phyloP scores from a whole-genome alignment of 2,888 invertebrate species.

The Perithous albicinctus region DNA sequence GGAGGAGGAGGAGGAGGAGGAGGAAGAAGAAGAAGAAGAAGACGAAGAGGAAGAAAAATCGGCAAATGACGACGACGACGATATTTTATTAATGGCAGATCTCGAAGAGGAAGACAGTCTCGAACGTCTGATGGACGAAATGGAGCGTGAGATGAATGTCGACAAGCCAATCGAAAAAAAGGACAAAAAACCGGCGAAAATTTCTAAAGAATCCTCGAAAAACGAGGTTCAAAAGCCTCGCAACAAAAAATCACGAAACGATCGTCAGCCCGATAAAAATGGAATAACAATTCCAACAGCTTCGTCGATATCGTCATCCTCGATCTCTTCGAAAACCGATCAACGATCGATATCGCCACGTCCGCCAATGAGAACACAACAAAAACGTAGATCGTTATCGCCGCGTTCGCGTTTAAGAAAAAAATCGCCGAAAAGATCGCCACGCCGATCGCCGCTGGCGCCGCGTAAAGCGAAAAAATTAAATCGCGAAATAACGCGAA shows the following conservation, averaged over 20 bases:
- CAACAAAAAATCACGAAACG: slow-evolving; percentile 54
- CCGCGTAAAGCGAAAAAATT: slow-evolving; percentile 70
- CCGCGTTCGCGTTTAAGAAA: slow-evolving; percentile 73
- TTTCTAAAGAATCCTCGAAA: slow-evolving; percentile 68
- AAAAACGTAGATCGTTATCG: slow-evolving; percentile 76
- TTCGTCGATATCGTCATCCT: slow-evolving; percentile 31
- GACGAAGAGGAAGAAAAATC: slow-evolving; percentile 76
- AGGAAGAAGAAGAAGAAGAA: slow-evolving; percentile 73
- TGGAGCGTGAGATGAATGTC: slow-evolving; percentile 85
- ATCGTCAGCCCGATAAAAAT: slow-evolving; percentile 56
- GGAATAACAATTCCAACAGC: slow-evolving; percentile 39
- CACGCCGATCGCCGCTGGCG: too few relatives aligned
- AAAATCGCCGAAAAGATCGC: slow-evolving; percentile 74
- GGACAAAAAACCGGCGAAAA: slow-evolving; percentile 69
- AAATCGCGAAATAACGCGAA: slow-evolving; percentile 56
- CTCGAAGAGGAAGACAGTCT: slow-evolving; percentile 85
- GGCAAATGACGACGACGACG: slow-evolving; percentile 81
- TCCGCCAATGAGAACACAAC: slow-evolving; percentile 65
- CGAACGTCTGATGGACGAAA: slow-evolving; percentile 86
- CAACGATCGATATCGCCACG: slow-evolving; percentile 75
- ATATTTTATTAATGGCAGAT: slow-evolving; percentile 82
- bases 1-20: slow-evolving; percentile 72
- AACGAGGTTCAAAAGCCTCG: slow-evolving; percentile 67
- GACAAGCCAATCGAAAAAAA: slow-evolving; percentile 72
- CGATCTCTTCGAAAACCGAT: slow-evolving; percentile 58